A percentile compares a stretch with the other conserved stretches of the same genome.
Evolutionary conservation across 1,140 invertebrate genomes (phyloP).

Genomic region (Glomeris maerens): DNA sequence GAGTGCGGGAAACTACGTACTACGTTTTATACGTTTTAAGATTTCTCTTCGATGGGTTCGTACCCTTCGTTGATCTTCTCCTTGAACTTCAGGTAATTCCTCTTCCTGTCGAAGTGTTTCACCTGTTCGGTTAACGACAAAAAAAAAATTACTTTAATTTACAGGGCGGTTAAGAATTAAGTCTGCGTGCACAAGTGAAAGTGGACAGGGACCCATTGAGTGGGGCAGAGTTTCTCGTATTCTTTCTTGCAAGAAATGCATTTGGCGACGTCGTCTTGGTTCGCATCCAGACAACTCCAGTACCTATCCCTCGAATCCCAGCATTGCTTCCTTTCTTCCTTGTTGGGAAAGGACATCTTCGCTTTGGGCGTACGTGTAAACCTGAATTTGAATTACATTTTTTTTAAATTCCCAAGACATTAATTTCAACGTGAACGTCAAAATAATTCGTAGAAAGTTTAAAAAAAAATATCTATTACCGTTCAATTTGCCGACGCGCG

Average conservation of each 20-base stretch:
- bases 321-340: slow-evolving; percentile 61
- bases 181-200: no score
- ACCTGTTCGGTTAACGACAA: slow-evolving; percentile 39
- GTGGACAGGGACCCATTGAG: slow-evolving; percentile 52
- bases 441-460: no score
- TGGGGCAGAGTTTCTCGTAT: slow-evolving; percentile 70
- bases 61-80: slow-evolving; percentile 69
- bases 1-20: background rate
- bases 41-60: slow-evolving; percentile 41
- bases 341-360: slow-evolving; percentile 68
- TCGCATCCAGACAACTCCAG: slow-evolving; percentile 72
- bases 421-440: no score
- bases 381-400: no score
- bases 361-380: no score
- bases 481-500: no score
- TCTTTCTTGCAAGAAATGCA: slow-evolving; percentile 56
- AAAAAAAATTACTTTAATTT: slow-evolving; percentile 6
- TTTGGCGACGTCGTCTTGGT: slow-evolving; percentile 39
- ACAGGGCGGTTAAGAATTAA: slow-evolving; percentile 1
- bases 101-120: slow-evolving; percentile 82
- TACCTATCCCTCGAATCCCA: slow-evolving; percentile 72
- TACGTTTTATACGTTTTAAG: slow-evolving; percentile 5
- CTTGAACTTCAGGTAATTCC: slow-evolving; percentile 75
- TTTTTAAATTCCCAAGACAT: no score
- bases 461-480: no score